phyloP scores from a whole-genome alignment of 1,140 invertebrate genomes.

The Drosophila carrolli region DNA sequence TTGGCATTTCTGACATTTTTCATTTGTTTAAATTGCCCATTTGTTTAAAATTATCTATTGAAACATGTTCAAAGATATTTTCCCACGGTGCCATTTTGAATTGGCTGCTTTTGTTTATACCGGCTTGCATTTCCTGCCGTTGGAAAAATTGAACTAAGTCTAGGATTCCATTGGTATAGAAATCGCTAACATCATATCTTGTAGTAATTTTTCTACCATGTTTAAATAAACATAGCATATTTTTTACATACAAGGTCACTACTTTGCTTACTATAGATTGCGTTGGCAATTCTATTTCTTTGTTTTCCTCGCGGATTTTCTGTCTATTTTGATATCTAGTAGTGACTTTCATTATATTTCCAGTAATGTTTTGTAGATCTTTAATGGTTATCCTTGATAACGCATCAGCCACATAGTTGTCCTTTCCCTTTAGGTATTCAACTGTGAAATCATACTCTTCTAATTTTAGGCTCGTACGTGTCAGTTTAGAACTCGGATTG shows the following conservation, averaged over 20 bases:
- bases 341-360: neutral
- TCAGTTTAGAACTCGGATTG: no score
- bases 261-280: neutral
- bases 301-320: neutral
- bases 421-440: conserved; percentile 50
- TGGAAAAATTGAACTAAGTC: neutral
- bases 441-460: conserved; percentile 58
- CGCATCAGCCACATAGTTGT: conserved; percentile 27
- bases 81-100: conserved; percentile 1
- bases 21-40: conserved; percentile 3
- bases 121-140: neutral
- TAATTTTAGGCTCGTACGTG: conserved; percentile 47
- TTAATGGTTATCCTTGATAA: conserved; percentile 20
- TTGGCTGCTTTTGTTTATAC: neutral
- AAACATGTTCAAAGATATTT: conserved; percentile 4
- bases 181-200: neutral
- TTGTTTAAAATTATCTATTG: neutral
- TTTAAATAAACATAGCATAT: neutral
- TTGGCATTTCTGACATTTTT: neutral
- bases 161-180: neutral
- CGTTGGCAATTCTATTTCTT: neutral
- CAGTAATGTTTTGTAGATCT: neutral
- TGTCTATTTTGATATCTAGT: neutral
- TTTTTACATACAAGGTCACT: neutral
- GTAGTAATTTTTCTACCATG: neutral